Conservation (phyloP, 2,797 vertebrate genomes). For the Ciconia nigra region DNA sequence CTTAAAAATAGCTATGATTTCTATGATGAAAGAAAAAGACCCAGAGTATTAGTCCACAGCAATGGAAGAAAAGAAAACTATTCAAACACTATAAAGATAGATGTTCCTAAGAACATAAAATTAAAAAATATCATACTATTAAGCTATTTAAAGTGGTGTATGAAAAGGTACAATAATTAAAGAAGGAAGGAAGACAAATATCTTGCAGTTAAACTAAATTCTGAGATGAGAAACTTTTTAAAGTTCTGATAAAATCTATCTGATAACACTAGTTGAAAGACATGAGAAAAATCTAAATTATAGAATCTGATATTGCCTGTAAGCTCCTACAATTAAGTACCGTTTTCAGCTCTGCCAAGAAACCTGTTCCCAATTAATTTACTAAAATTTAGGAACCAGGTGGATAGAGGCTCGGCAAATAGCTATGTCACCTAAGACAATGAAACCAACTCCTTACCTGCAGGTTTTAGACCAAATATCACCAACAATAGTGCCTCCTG, state of each 20-base stretch:
- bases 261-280: background rate
- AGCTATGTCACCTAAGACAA: background rate
- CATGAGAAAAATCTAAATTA: background rate
- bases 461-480: background rate
- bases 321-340: background rate
- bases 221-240: background rate
- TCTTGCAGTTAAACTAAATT: background rate
- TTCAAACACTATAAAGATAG: background rate
- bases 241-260: background rate
- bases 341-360: background rate
- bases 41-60: background rate
- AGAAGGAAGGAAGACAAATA: background rate
- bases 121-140: background rate
- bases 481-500: background rate
- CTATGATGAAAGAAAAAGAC: background rate
- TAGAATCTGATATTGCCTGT: background rate
- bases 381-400: background rate
- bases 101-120: background rate
- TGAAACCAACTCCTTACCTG: background rate
- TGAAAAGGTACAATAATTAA: background rate
- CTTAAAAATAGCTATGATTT: background rate
- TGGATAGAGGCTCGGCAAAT: background rate
- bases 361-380: background rate
- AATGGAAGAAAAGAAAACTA: background rate
- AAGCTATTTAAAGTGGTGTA: background rate